phyloP scores from a whole-genome alignment of 2,113 vertebrate species.

The Pteropus alecto region DNA sequence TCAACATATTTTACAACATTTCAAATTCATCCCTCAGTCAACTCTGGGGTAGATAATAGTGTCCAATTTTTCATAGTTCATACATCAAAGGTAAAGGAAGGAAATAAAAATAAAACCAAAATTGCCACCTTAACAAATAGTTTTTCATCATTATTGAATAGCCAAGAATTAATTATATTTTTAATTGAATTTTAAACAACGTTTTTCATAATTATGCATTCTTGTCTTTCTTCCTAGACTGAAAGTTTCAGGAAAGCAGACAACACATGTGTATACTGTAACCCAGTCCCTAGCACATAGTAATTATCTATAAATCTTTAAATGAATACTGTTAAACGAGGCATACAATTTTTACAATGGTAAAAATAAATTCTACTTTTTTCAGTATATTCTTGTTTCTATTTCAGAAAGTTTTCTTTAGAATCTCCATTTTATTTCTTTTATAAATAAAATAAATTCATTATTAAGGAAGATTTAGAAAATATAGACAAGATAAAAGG shows the following conservation, averaged over 20 bases:
- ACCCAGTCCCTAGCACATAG: background rate
- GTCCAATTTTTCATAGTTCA: background rate
- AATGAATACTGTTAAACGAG: background rate
- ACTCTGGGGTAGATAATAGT: background rate
- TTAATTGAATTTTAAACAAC: slow-evolving; percentile 8
- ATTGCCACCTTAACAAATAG: background rate
- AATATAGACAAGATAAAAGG: background rate
- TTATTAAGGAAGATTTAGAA: background rate
- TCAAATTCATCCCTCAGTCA: background rate
- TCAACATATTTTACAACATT: background rate
- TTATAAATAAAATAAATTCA: slow-evolving; percentile 7
- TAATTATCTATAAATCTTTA: background rate
- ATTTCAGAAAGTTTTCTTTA: background rate
- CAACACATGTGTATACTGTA: too few species aligned
- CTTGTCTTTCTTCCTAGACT: background rate
- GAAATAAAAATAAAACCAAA: background rate
- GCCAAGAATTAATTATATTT: background rate
- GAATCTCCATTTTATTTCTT: background rate
- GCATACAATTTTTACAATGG: background rate
- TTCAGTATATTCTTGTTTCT: background rate
- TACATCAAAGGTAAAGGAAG: background rate
- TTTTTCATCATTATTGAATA: background rate
- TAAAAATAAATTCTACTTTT: background rate
- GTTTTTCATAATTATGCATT: background rate
- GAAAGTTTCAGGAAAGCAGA: background rate